These are phyloP conservation scores for Drosophila willistoni DNA, from an alignment of 1,140 invertebrate species.

Conservation along the genomic window DNA sequence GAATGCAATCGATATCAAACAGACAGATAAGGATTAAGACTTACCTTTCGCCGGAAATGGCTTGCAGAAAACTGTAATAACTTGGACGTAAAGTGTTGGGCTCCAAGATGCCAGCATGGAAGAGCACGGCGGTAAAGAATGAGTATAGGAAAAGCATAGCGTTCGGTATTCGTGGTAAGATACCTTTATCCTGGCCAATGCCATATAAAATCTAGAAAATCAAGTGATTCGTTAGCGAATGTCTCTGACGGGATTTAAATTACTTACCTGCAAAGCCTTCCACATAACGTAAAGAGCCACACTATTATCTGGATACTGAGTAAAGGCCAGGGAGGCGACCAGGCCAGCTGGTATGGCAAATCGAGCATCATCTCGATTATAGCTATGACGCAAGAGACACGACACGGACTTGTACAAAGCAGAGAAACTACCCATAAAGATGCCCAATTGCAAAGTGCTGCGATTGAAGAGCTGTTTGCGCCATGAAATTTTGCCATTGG, in stretches of 20 bases:
- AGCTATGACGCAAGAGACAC: constrained; percentile 85
- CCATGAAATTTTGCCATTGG: constrained; percentile 83
- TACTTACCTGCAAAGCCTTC: constrained; percentile 87
- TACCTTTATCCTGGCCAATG: constrained; percentile 85
- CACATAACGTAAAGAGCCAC: constrained; percentile 89
- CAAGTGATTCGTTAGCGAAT: background rate
- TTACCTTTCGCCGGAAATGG: constrained; percentile 89
- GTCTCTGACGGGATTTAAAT: background rate
- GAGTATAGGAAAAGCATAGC: constrained; percentile 89
- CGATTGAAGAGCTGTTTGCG: constrained; percentile 84
- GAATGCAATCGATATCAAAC: constrained; percentile 22
- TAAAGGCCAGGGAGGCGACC: constrained; percentile 86
- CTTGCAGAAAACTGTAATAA: constrained; percentile 93
- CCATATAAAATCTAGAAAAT: constrained; percentile 86
- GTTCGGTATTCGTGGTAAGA: constrained; percentile 86
- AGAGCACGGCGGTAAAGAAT: constrained; percentile 90
- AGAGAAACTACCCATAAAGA: constrained; percentile 87
- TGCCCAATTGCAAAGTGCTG: constrained; percentile 85
- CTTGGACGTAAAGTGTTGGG: constrained; percentile 90
- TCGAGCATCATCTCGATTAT: constrained; percentile 85
- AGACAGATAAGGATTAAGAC: constrained; percentile 61
- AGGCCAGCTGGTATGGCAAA: constrained; percentile 87
- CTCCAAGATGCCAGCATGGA: constrained; percentile 91
- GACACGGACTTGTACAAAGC: constrained; percentile 87
- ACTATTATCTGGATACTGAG: constrained; percentile 87